Percentiles rank a stretch among this genome's conserved stretches.
Conservation (phyloP, 2,113 vertebrate species). For the Malurus melanocephalus region DNA sequence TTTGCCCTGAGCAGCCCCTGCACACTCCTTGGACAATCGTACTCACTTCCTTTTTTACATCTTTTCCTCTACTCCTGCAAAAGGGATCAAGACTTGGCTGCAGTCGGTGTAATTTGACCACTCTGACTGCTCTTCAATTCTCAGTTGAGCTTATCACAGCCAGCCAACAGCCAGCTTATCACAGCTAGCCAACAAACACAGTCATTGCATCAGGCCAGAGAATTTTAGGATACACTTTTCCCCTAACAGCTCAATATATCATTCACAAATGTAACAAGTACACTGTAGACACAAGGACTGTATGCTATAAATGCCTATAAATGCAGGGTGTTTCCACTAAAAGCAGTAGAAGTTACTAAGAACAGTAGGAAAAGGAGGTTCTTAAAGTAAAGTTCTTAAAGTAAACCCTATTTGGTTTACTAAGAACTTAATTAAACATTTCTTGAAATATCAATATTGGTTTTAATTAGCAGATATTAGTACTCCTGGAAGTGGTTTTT, state of each 20-base stretch:
- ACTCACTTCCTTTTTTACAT: neutral
- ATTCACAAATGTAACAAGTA: neutral
- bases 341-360: neutral
- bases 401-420: neutral
- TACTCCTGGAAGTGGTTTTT: neutral
- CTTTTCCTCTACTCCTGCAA: neutral
- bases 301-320: neutral
- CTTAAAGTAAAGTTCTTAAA: no score
- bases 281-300: neutral
- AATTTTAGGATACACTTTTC: constrained; percentile 9
- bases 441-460: neutral
- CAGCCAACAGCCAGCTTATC: constrained; percentile 22
- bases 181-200: constrained; percentile 1
- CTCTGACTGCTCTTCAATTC: neutral
- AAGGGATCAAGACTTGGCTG: neutral
- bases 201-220: neutral
- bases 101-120: neutral
- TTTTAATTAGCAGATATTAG: neutral
- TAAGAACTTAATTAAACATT: neutral
- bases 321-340: neutral
- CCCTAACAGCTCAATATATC: neutral
- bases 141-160: constrained; percentile 16
- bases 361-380: neutral
- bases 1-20: neutral
- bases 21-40: neutral